Base-by-base conservation (phyloP, 1,140 invertebrate species). In the Papilio aristodemus region DNA sequence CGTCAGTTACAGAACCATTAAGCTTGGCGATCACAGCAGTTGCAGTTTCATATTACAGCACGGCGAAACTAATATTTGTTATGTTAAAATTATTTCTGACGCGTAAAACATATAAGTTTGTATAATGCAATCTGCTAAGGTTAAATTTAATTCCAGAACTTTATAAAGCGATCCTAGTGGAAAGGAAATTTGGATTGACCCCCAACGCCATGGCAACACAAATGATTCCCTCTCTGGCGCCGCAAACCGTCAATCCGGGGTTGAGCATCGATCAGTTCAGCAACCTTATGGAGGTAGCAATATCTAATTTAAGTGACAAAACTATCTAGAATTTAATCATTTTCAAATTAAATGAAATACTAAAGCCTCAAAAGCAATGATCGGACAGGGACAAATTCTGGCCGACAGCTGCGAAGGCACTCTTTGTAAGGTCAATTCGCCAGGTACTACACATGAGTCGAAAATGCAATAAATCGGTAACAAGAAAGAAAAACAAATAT, bases 201-300 rank as follows among this genome's bases (percentile, higher is more conserved):
- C 95, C 98, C 10, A 98, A 97, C 85, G 93, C 98, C 74, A 96
- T 99, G 94, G 98, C 98, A 0, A 98, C 97, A 0, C 95, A 96
- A 82, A 97, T 99, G 37, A 97, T 99, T 94, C 98, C 98, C 0
- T 94, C 96, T 8, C 92, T 99, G 7, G 94, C 98, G 57, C 98
- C 98, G 25, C 97, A 98, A 81, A 97, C 97, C 1, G 95, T 99
- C 43, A 98, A 98, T 88, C 96, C 97, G 0, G 94, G 94, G 32
- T 92, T 99, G 50, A 97, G 96, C 89, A 92, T 98, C 76, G 97
- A 99, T 68, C 97, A 99, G 87, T 99, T 98, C 88, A 95, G 94
- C 38, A 93, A 94, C 68, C 93, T 98, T 4, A 94, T 98, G 75
- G 96, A 97, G 92, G 96, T 93, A 88, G 46, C 22, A 54, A 54